Percentiles rank a stretch among this genome's conserved stretches.
Conservation (phyloP, 1,140 invertebrate species). For the Drosophila nannoptera region DNA sequence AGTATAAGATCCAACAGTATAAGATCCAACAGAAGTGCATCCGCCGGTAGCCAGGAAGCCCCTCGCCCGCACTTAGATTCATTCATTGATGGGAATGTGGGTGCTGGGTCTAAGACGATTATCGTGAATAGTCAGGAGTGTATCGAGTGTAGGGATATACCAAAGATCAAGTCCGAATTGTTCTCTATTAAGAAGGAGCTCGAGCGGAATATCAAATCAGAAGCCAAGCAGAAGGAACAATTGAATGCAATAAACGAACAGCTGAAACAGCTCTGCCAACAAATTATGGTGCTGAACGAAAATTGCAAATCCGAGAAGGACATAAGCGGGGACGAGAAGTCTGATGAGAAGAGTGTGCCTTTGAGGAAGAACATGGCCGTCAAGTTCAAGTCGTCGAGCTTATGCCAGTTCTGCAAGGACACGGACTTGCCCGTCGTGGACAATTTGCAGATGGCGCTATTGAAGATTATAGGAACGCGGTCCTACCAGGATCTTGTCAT, state of each 20-base stretch:
- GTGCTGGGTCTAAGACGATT: background rate
- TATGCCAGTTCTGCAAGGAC: conserved; percentile 45
- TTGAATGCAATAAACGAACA: conserved; percentile 19
- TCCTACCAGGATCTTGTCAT: conserved; percentile 37
- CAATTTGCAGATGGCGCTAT: conserved; percentile 28
- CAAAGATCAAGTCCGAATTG: background rate
- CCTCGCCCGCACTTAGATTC: too few relatives aligned
- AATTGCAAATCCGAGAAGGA: conserved; percentile 4
- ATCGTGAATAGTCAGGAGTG: background rate
- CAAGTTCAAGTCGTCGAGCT: conserved; percentile 28
- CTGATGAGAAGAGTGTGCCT: background rate
- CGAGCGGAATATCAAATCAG: background rate
- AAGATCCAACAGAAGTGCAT: too few relatives aligned
- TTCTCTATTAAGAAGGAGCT: conserved; percentile 1
- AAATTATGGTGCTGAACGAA: conserved; percentile 1
- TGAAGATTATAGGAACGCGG: conserved; percentile 25
- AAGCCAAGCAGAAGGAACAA: conserved; percentile 13
- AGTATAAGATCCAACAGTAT: too few relatives aligned
- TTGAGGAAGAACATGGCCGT: background rate
- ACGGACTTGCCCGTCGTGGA: conserved; percentile 16
- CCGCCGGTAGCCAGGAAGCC: too few relatives aligned
- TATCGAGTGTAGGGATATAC: background rate
- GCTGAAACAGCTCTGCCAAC: conserved; percentile 2
- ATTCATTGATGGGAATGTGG: too few relatives aligned
- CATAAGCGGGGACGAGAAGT: background rate